Conservation (phyloP, 2,888 invertebrate genomes). For the Hirtodrosophila trivittata region DNA sequence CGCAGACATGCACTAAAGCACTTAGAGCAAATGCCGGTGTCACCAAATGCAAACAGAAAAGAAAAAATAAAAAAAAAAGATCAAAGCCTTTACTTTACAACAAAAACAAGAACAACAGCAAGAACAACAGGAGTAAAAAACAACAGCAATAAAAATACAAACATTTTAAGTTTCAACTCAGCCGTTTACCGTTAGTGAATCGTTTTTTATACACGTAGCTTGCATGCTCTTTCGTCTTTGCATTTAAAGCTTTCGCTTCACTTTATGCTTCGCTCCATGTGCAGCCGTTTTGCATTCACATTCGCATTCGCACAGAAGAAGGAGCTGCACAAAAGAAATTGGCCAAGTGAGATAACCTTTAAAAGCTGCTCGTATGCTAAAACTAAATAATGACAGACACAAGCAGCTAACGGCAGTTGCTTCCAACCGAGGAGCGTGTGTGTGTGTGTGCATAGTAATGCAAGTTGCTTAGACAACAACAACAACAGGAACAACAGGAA, state of each 20-base stretch:
- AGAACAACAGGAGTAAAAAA: too few species aligned
- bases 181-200: slow-evolving; percentile 18
- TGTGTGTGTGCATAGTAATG: slow-evolving; percentile 52
- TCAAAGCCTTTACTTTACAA: not conserved
- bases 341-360: slow-evolving; percentile 69
- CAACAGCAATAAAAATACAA: slow-evolving; percentile 4
- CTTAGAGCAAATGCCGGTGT: slow-evolving; percentile 42
- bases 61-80: slow-evolving; percentile 8
- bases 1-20: slow-evolving; percentile 28
- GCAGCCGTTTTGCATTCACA: slow-evolving; percentile 1
- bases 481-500: slow-evolving; percentile 8
- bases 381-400: slow-evolving; percentile 67
- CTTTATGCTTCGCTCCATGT: slow-evolving; percentile 36
- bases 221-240: slow-evolving; percentile 44
- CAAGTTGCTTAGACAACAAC: slow-evolving; percentile 64
- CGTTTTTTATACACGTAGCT: too few species aligned
- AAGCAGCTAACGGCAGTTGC: slow-evolving; percentile 30
- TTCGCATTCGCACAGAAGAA: slow-evolving; percentile 5
- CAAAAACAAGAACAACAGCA: not conserved
- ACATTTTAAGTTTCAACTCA: slow-evolving; percentile 35
- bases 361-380: slow-evolving; percentile 70
- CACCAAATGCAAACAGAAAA: slow-evolving; percentile 30
- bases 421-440: slow-evolving; percentile 28
- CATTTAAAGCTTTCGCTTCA: slow-evolving; percentile 52
- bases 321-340: slow-evolving; percentile 45